Evolutionary conservation across 2,888 invertebrate genomes (phyloP), one percentile per base, ranked within the genome.

Genomic region (Nemurella pictetii): DNA sequence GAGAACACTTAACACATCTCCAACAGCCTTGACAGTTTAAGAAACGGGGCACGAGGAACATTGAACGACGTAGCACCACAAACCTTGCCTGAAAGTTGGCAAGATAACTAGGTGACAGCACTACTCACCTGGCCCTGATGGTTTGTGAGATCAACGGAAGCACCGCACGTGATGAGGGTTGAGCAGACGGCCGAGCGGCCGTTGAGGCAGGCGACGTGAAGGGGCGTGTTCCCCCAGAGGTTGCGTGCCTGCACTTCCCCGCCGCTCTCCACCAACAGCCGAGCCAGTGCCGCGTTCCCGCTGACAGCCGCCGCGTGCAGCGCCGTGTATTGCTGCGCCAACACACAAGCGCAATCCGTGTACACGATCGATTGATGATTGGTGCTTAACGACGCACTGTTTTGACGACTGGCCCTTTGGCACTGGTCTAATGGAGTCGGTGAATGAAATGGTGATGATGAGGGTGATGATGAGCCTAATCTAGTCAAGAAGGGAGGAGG

Each of bases 171-270:
- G 20, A 93, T 89, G 73, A 94, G 90, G 85, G 92, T 92, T 36
- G 90, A 90, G 81, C 92, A 92, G 0, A 93, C 92, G 7, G 91
- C 89, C 77, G 92, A 91, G 87, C 93, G 92, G 0, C 94, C 93
- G 87, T 93, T 93, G 81, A 94, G 89, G 88, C 94, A 94, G 0
- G 94, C 93, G 36, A 93, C 91, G 88, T 93, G 93, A 36, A 93
- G 87, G 0, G 93, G 92, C 0, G 93, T 92, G 89, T 94, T 94
- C 27, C 94, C 94, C 86, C 91, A 92, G 2, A 90, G 89, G 87
- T 94, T 93, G 77, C 91, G 91, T 0, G 92, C 91, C 87, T 94
- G 92, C 0, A 93, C 90, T 86, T 94, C 92, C 0, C 93, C 93
- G 0, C 92, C 92, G 25, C 90, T 89, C 84, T 92, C 91, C 74